Percentiles rank a stretch among this genome's conserved stretches.
phyloP scores from a whole-genome alignment of 2,888 invertebrate genomes.

The Aphidoletes aphidimyza region DNA sequence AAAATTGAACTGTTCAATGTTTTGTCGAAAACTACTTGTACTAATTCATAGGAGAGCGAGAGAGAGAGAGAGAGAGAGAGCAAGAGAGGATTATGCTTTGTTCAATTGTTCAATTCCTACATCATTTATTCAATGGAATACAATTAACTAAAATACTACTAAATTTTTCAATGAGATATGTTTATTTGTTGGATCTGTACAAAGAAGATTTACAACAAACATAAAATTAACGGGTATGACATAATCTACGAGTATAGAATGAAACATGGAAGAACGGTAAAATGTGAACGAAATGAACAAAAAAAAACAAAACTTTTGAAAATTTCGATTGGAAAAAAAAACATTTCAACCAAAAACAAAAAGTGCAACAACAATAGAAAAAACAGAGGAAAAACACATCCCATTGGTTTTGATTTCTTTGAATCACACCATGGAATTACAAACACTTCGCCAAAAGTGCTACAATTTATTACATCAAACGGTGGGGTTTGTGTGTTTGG shows the following conservation, averaged over 20 bases:
- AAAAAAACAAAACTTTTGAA: not conserved
- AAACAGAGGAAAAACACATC: too few relatives aligned
- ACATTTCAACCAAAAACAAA: too few relatives aligned
- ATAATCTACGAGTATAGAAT: slow-evolving; percentile 36
- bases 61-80: not conserved
- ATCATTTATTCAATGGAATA: not conserved
- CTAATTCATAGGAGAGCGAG: not conserved
- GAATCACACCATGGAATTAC: too few relatives aligned
- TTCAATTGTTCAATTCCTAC: not conserved
- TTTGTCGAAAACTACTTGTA: too few relatives aligned
- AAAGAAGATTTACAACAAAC: not conserved
- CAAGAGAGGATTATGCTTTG: not conserved
- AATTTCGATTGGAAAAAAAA: too few relatives aligned
- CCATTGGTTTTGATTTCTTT: too few relatives aligned
- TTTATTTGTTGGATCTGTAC: not conserved
- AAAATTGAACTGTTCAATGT: too few relatives aligned
- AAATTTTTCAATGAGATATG: not conserved
- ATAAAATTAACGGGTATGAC: too few relatives aligned
- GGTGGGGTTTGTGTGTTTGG: too few relatives aligned
- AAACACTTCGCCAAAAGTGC: too few relatives aligned
- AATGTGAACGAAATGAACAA: not conserved
- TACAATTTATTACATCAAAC: not conserved
- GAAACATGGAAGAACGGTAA: too few relatives aligned
- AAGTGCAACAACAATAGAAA: too few relatives aligned
- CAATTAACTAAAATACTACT: not conserved